These are phyloP conservation scores for Beroe forskalii DNA, from an alignment of 37 sponge, comb jelly and placozoan species.

Conservation along the genomic window DNA sequence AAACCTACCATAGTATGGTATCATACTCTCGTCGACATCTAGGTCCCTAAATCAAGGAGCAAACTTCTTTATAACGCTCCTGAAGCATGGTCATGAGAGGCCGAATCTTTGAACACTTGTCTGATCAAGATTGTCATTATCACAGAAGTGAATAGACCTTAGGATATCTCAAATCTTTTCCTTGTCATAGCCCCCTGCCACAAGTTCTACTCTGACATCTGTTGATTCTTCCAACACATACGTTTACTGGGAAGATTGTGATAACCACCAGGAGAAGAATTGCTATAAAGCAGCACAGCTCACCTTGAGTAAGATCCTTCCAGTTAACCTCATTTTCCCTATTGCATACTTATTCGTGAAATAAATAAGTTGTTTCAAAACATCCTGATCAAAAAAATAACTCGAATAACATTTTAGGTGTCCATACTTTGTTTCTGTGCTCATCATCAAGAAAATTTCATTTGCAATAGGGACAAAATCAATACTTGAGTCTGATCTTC, in stretches of 20 bases:
- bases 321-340: background rate
- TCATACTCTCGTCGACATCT: background rate
- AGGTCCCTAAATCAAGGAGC: background rate
- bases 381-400: background rate
- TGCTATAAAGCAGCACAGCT: background rate
- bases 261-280: background rate
- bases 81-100: background rate
- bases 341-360: background rate
- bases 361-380: background rate
- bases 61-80: background rate
- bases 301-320: background rate
- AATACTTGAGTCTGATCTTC: too few species aligned
- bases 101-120: background rate
- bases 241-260: background rate
- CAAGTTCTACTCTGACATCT: background rate
- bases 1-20: background rate
- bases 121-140: background rate
- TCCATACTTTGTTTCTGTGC: too few species aligned
- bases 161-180: background rate
- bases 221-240: background rate
- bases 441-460: too few species aligned
- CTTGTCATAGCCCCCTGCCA: background rate
- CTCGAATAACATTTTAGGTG: too few species aligned
- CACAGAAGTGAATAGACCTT: background rate
- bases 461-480: too few species aligned